Conservation (phyloP, 2,888 invertebrate genomes). For the Nebria brevicollis region DNA sequence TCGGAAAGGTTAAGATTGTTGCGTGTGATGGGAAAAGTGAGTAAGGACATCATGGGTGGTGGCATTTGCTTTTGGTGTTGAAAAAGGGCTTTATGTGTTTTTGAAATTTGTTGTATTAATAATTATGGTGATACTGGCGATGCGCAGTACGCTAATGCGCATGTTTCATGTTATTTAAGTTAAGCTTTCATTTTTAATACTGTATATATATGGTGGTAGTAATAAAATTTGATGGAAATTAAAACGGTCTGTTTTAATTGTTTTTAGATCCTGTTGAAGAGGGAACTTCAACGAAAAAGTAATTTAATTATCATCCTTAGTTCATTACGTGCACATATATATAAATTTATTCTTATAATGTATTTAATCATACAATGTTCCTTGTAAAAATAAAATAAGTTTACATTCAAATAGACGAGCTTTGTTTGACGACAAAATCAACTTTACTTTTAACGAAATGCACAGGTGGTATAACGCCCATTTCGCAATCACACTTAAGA, state of each 20-base stretch:
- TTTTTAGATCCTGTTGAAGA: conserved; percentile 58
- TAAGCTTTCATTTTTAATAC: conserved; percentile 4
- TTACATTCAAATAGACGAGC: neutral
- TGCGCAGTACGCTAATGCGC: too few species aligned
- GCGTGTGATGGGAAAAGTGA: conserved; percentile 97
- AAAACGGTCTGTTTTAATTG: conserved; percentile 46
- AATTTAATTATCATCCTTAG: conserved; percentile 52
- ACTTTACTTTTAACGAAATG: conserved; percentile 73
- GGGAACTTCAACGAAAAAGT: conserved; percentile 60
- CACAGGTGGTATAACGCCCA: conserved; percentile 68
- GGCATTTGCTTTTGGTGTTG: neutral
- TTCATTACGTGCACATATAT: conserved; percentile 28
- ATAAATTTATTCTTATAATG: conserved; percentile 41
- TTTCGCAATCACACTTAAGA: conserved; percentile 70
- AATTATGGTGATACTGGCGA: neutral
- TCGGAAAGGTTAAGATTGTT: conserved; percentile 96
- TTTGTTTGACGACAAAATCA: conserved; percentile 58
- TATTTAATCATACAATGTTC: conserved; percentile 32
- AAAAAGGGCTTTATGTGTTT: neutral
- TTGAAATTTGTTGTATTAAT: neutral
- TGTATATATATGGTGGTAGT: conserved; percentile 3
- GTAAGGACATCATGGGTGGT: conserved; percentile 55
- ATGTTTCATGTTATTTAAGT: neutral
- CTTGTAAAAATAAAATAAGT: conserved; percentile 25
- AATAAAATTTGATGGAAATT: neutral